Percentiles rank a stretch among this genome's conserved stretches.
These are phyloP conservation scores for Luffia ferchaultella DNA, from an alignment of 2,888 invertebrate genomes.

Conservation along the genomic window DNA sequence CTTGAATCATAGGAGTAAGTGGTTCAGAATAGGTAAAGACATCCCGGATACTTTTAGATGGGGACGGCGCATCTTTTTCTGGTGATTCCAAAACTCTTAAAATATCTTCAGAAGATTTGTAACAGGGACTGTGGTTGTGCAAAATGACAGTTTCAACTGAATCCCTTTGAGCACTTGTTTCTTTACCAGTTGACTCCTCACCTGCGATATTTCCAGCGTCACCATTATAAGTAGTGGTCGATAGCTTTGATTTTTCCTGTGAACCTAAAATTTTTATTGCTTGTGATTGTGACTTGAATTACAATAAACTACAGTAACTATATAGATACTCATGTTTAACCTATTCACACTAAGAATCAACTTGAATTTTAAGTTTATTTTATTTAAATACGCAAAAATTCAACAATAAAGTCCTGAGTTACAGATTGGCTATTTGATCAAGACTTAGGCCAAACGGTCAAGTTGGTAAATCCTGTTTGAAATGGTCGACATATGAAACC, in stretches of 20 bases:
- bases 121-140: slow-evolving; percentile 24
- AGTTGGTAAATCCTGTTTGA: no score
- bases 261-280: slow-evolving; percentile 19
- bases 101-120: slow-evolving; percentile 37
- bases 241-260: slow-evolving; percentile 20
- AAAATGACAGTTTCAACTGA: slow-evolving; percentile 46
- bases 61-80: slow-evolving; percentile 1
- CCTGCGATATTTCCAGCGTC: slow-evolving; percentile 24
- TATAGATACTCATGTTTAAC: no score
- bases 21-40: slow-evolving; percentile 17
- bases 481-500: no score
- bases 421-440: no score
- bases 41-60: slow-evolving; percentile 3
- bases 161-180: slow-evolving; percentile 34
- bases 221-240: slow-evolving; percentile 21
- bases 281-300: slow-evolving; percentile 18
- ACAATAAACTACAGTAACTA: no score
- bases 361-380: no score
- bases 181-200: slow-evolving; percentile 38
- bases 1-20: slow-evolving; percentile 36
- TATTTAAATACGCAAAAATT: no score
- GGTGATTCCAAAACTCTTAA: slow-evolving; percentile 28
- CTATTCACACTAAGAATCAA: no score
- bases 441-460: no score
- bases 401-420: no score